Evolutionary conservation across 1,140 invertebrate species (phyloP), one percentile per base, ranked within the genome.

Genomic region (Solenopsis invicta): DNA sequence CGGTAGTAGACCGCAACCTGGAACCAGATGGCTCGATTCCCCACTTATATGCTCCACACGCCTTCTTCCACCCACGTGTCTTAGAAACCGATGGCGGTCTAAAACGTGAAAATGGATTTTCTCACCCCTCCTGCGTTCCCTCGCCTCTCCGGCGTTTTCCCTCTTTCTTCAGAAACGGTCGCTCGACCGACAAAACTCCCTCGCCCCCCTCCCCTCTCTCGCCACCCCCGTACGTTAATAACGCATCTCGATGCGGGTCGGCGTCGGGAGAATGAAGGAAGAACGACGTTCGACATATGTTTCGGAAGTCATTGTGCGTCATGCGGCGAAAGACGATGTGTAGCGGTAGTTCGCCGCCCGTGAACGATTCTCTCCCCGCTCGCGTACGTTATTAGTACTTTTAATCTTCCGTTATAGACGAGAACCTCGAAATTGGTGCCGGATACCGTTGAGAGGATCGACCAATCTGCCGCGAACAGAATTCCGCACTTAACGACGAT

Each of bases 231-330:
- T 85, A 75, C 90, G 92, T 94, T 95, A 95, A 95, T 95, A 91
- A 93, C 92, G 90, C 74, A 88, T 91, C 89, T 90, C 85, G 92
- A 94, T 94, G 93, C 93, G 88, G 78, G 62, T 59, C 86, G 54
- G 59, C 92, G 80, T 82, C 54, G 80, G 18, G 85, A 86, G 76
- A 85, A 61, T 52, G 69, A 86, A 84, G 80, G 76, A 88, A 64
- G 86, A 89, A 81, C 75, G 45, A 78, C 92, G 90, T 89, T 92
- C 89, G 87, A 92, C 94, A 94, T 94, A 94, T 94, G 94, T 93
- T 93, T 88, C 87, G 9, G 74, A 91, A 86, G 89, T 88, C 84
- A 88, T 90, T 88, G 88, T 88, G 84, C 67, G 21, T 10, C 54
- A 66, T 64, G 75, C 76, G 67, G 41, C 66, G 56, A 78, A 64